Evolutionary conservation across 2,113 vertebrate species (phyloP).

Genomic region (Tychaedon coryphoeus): DNA sequence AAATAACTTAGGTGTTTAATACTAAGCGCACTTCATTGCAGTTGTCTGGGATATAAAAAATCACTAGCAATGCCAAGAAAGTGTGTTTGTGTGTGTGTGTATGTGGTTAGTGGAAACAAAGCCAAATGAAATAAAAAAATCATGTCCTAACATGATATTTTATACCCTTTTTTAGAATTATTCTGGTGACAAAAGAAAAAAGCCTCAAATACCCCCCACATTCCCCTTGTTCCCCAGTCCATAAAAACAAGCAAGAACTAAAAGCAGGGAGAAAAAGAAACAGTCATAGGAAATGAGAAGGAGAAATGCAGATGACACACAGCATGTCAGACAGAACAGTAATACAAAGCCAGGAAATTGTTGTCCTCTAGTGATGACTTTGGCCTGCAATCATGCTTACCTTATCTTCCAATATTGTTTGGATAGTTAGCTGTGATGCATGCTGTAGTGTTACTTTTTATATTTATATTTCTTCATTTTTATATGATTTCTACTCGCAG

Average conservation of each 20-base stretch:
- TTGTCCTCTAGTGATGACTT: background rate
- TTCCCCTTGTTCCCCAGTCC: background rate
- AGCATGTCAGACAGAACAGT: conserved; percentile 21
- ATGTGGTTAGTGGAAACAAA: background rate
- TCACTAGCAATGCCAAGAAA: background rate
- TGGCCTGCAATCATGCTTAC: background rate
- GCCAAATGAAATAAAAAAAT: background rate
- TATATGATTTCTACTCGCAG: background rate
- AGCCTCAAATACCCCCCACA: background rate
- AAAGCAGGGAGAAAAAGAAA: conserved; percentile 18
- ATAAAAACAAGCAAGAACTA: background rate
- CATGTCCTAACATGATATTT: background rate
- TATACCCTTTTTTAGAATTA: background rate
- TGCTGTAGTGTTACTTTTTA: background rate
- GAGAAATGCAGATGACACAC: conserved; percentile 5
- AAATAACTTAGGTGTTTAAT: background rate
- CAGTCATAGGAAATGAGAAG: conserved; percentile 35
- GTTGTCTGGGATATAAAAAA: background rate
- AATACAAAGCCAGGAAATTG: conserved; percentile 49
- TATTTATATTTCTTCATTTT: background rate
- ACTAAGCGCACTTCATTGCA: background rate
- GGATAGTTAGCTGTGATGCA: background rate
- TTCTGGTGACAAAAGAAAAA: background rate
- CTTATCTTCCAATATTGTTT: background rate
- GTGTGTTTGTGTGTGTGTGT: no score